Evolutionary conservation across 1,140 invertebrate species (phyloP), one percentile per base, ranked within the genome.

Genomic region (Cydia pomonella): DNA sequence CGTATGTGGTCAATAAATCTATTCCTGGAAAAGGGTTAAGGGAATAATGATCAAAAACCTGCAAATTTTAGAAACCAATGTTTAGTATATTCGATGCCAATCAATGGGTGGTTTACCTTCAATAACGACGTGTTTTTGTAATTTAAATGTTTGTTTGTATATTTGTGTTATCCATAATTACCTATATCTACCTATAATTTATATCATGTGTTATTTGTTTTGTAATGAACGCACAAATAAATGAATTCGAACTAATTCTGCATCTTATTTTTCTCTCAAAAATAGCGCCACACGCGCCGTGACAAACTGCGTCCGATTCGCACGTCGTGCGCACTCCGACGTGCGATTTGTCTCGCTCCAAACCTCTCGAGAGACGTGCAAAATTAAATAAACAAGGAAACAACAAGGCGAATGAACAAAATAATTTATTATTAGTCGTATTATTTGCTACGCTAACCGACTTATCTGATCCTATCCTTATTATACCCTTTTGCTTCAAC

Each of bases 191-290:
- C 47, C n/a, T 50, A 3, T 50, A 18, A 59, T n/a, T 59, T 59
- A n/a, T 59, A 59, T 23, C 53, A 59, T 59, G 53, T 59, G 53
- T 53, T 73, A 53, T 73, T 73, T 47, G 41, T 73, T 41, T 73
- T 73, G 38, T 73, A 73, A 69, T 69, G 44, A 73, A 50, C 72
- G 47, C 47, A 73, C 47, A 73, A 72, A 27, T 73, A 73, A 73
- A 73, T 5, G 3, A 21, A 18, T 33, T 69, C 10, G n/a, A 69
- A 38, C 18, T 23, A 59, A 23, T 5, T 18, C n/a, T 50, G 47
- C 0, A 6, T n/a, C 10, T 50, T 4, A n/a, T 50, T 50, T 50
- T n/a, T 50, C 13, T 44, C 7, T 38, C 29, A 33, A 38, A 9
- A 38, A 7, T 38, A 38, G 33, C 9, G n/a, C n/a, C n/a, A n/a